These are phyloP conservation scores for Gymnodraco acuticeps DNA, from an alignment of 2,797 vertebrate species.

Conservation along the genomic window DNA sequence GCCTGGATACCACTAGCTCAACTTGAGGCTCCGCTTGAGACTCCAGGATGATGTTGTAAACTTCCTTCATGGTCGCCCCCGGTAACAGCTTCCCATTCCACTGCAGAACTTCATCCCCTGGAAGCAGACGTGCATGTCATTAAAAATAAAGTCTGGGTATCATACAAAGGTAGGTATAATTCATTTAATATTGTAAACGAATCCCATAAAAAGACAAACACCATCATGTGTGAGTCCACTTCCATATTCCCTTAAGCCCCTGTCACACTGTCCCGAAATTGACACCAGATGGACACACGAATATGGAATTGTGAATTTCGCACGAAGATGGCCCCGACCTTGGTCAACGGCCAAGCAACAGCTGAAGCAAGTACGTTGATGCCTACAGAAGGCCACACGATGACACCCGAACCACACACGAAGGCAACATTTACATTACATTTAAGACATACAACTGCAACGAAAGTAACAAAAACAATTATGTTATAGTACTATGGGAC, in stretches of 20 bases:
- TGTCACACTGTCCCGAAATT: no score
- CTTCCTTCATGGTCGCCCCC: constrained; percentile 98
- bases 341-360: no score
- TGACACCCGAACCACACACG: no score
- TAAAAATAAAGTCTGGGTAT: not conserved
- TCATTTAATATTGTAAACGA: not conserved
- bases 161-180: not conserved
- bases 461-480: no score
- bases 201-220: not conserved
- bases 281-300: no score
- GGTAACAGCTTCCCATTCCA: constrained; percentile 98
- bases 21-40: constrained; percentile 98
- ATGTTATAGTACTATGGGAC: no score
- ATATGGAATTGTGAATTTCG: no score
- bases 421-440: no score
- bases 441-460: no score
- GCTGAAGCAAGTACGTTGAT: no score
- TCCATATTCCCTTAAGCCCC: not conserved
- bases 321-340: no score
- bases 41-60: constrained; percentile 99
- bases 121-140: constrained; percentile 27
- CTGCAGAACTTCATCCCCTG: constrained; percentile 98
- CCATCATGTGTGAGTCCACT: not conserved
- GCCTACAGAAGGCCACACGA: no score
- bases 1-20: constrained; percentile 98